Conservation (phyloP, 1,140 invertebrate species). For the Drosophila nannoptera region DNA sequence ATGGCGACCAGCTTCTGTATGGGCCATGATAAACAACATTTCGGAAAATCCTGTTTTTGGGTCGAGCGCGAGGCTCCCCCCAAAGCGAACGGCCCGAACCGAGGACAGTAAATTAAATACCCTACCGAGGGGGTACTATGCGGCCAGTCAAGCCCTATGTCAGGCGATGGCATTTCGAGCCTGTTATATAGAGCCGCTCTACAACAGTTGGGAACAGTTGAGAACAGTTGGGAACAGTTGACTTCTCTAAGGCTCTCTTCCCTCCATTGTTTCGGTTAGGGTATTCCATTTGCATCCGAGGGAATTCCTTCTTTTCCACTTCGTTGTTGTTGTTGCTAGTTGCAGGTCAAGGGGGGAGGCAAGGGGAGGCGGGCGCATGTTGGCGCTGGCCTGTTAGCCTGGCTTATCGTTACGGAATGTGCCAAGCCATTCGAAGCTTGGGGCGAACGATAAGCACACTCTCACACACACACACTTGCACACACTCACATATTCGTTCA, state of each 20-base stretch:
- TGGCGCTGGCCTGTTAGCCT: constrained; percentile 13
- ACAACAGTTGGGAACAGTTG: too few relatives aligned
- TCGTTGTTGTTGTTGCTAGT: constrained; percentile 34
- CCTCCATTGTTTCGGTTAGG: neutral
- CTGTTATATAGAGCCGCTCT: too few relatives aligned
- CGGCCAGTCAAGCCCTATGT: neutral
- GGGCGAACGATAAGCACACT: constrained; percentile 44
- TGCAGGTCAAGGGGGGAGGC: neutral
- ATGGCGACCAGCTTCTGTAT: constrained; percentile 54
- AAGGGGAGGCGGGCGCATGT: neutral
- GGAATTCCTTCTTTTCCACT: neutral
- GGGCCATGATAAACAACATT: constrained; percentile 67
- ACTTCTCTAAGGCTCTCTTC: neutral
- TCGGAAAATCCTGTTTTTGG: constrained; percentile 18
- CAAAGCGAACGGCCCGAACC: neutral
- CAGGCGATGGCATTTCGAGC: too few relatives aligned
- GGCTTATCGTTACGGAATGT: constrained; percentile 47
- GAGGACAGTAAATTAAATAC: neutral
- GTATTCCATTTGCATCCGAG: neutral
- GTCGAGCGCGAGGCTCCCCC: neutral
- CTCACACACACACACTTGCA: constrained; percentile 12
- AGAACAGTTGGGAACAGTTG: too few relatives aligned
- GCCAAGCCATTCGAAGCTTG: constrained; percentile 56
- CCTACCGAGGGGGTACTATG: neutral
- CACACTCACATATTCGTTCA: constrained; percentile 4